Evolutionary conservation across 2,888 invertebrate genomes (phyloP), one percentile per base, ranked within the genome.

Genomic region (Leptarthrus brevirostris): DNA sequence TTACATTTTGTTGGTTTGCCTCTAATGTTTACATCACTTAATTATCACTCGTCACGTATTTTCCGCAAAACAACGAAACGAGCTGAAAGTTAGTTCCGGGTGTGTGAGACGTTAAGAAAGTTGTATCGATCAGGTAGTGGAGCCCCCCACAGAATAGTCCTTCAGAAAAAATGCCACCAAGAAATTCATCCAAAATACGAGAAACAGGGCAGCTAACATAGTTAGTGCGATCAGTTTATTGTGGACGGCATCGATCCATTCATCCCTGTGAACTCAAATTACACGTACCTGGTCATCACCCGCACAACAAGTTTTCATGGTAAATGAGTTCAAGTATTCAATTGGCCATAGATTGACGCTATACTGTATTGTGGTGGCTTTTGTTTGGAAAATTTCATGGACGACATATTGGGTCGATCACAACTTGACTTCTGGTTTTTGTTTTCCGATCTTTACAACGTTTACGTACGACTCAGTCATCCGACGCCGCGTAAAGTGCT

Each of bases 271-370:
- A 69, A 30, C 69, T 3, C 6, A 40, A 40, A 61, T 44, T 44
- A 40, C 20, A 34, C 14, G 18, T 66, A 66, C 64, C 64, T 69
- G 69, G 52, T 52, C 52, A 30, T 72, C 72, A 47, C 72, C 72
- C 72, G 72, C 72, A 72, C 56, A 26, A 72, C 72, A n/a, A 72
- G 56, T 72, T 72, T 71, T 58, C 58, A 72, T 56, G 56, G 56
- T 26, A 72, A 71, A 72, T 72, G 56, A 56, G 40, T 72, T 72
- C 44, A 40, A 47, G 56, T 44, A 20, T 56, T 47, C 71, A 56
- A 71, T 54, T 54, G 54, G 54, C 36, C 22, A 72, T 54, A 71
- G 70, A 71, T 71, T 40, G 54, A 22, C 26, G 44, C 24, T 12
- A 34, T 24, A n/a, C 40, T 44, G 14, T 34, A 40, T 36, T 12